These are phyloP conservation scores for Barbus barbus DNA, from an alignment of 2,113 vertebrate genomes.

Conservation along the genomic window DNA sequence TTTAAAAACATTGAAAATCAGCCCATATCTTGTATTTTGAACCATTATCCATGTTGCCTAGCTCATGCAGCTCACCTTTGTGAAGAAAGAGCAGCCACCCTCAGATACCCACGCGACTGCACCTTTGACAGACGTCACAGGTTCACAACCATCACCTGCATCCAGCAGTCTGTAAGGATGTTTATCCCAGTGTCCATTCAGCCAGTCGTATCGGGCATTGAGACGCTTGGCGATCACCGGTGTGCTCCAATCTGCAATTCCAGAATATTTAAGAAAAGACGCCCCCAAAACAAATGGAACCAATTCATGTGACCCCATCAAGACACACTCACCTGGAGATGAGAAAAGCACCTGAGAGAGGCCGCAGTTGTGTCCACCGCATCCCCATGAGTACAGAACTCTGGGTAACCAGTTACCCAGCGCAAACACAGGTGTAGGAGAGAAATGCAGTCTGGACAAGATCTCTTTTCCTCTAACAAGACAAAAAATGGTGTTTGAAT, in stretches of 20 bases:
- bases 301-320: not conserved
- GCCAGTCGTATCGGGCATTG: constrained; percentile 78
- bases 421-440: constrained; percentile 67
- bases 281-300: not conserved
- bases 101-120: constrained; percentile 78
- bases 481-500: not conserved
- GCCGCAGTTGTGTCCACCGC: constrained; percentile 68
- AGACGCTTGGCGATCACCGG: constrained; percentile 73
- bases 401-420: constrained; percentile 80
- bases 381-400: constrained; percentile 75
- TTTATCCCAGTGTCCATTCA: constrained; percentile 61
- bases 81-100: constrained; percentile 77
- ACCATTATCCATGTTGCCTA: not conserved
- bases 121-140: constrained; percentile 52
- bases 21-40: not conserved
- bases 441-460: constrained; percentile 76
- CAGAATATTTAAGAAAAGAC: not conserved
- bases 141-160: constrained; percentile 71
- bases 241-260: constrained; percentile 66
- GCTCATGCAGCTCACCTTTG: constrained; percentile 67
- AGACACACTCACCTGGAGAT: constrained; percentile 62
- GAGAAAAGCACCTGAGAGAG: constrained; percentile 73
- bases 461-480: constrained; percentile 68
- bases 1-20: not conserved
- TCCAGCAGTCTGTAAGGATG: constrained; percentile 62